These are phyloP conservation scores for Ephestia elutella DNA, from an alignment of 1,140 invertebrate species.

Conservation along the genomic window DNA sequence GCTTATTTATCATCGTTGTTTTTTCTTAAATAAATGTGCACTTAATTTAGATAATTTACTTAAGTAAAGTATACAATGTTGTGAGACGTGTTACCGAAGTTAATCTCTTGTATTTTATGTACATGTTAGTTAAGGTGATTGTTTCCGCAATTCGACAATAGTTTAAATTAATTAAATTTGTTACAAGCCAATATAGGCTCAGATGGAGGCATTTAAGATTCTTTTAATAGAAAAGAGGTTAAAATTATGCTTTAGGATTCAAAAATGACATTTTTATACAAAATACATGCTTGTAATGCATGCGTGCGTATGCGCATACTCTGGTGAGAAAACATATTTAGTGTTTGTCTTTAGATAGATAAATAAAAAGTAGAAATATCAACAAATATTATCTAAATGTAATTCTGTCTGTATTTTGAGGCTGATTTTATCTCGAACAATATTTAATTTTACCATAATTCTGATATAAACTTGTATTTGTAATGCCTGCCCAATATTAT, in stretches of 20 bases:
- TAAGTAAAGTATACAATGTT: conserved; percentile 18
- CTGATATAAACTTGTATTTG: too few species aligned
- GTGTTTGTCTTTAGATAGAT: conserved; percentile 28
- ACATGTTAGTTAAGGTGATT: conserved; percentile 18
- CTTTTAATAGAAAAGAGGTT: conserved; percentile 11
- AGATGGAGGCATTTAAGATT: conserved; percentile 18
- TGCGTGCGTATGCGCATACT: conserved; percentile 10
- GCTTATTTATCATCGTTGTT: conserved; percentile 9
- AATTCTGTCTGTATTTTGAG: neutral
- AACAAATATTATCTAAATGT: neutral
- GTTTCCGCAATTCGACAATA: conserved; percentile 32
- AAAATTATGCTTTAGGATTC: conserved; percentile 9
- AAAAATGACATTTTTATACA: conserved; percentile 23
- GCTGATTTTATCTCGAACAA: neutral
- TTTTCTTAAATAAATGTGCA: conserved; percentile 15
- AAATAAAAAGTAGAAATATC: neutral
- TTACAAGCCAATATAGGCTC: conserved; percentile 18
- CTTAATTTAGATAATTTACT: conserved; percentile 17
- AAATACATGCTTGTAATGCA: conserved; percentile 19
- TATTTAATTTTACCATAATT: too few species aligned
- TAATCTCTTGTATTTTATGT: conserved; percentile 20
- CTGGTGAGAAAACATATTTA: conserved; percentile 9
- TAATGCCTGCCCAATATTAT: too few species aligned
- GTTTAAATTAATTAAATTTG: conserved; percentile 24
- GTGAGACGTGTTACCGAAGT: conserved; percentile 15